These are phyloP conservation scores for Callaeas wilsoni DNA, from an alignment of 2,113 vertebrate species.

Conservation along the genomic window DNA sequence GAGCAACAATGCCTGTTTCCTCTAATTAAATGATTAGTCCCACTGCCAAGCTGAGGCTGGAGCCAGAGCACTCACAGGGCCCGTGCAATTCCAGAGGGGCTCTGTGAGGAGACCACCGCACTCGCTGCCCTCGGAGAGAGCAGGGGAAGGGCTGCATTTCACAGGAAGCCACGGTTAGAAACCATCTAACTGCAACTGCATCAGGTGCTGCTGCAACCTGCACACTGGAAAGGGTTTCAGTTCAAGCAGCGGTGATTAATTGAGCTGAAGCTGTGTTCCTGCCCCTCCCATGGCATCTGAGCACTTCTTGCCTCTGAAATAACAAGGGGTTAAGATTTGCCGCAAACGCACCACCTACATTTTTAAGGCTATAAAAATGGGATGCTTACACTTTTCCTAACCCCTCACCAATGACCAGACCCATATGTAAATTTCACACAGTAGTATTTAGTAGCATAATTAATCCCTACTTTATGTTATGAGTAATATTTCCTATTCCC, in stretches of 20 bases:
- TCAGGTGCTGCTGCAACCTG: neutral
- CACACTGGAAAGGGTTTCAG: neutral
- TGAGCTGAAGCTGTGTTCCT: conserved; percentile 18
- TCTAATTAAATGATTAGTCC: neutral
- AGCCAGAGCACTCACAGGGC: neutral
- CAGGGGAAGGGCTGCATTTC: neutral
- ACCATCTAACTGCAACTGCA: neutral
- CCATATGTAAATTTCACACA: conserved; percentile 84
- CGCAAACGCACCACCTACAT: conserved; percentile 44
- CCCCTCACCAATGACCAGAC: conserved; percentile 77
- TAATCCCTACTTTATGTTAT: conserved; percentile 86
- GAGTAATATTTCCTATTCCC: conserved; percentile 86
- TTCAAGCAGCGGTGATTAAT: conserved; percentile 5
- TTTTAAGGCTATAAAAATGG: conserved; percentile 74
- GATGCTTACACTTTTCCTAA: conserved; percentile 75
- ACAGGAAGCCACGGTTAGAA: neutral
- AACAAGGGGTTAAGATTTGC: conserved; percentile 66
- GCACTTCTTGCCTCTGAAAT: conserved; percentile 38
- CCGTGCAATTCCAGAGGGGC: neutral
- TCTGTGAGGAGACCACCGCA: rapidly evolving
- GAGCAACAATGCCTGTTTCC: neutral
- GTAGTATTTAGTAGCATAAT: conserved; percentile 87
- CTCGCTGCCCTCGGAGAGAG: rapidly evolving
- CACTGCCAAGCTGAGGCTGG: neutral
- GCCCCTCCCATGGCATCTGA: conserved; percentile 52